Base-by-base conservation (phyloP, 2,797 vertebrate species). In the Crocodylus rhombifer region DNA sequence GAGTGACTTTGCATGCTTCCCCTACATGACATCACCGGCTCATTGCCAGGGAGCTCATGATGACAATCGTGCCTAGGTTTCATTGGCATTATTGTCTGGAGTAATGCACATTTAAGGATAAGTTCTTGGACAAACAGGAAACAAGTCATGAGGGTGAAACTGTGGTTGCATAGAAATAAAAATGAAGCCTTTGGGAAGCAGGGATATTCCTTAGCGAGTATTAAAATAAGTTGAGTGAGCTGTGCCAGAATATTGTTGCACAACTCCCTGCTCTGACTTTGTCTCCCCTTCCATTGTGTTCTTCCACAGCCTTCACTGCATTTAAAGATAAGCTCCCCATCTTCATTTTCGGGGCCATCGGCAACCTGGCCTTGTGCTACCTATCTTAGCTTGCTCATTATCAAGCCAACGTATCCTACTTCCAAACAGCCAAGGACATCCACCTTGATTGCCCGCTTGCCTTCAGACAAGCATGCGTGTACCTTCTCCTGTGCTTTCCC, bases 121-220 rank as follows among this genome's bases (percentile, higher is more conserved):
- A 74, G 81, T 89, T 92, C 73, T 57, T 33, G 58, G 58, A 33
- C 51, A 84, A 92, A 55, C 28, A 28, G 2, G 80, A 30, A 9
- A 65, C 74, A 79, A 83, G 84, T 87, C 2, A 90, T 71, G 51
- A 75, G 65, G 93, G 79, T 1, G 2, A 81, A 86, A 56, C 77
- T 62, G 90, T 26, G 16, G 73, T 16, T 36, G 16, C 4, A 18
- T 84, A 65, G 58, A 88, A 93, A 86, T 15, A 80, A 77, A 74
- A 93, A 80, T 90, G 90, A 57, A 4, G 3, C 78, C 55, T 90
- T 82, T 84, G 80, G 89, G 88, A 89, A 89, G 77, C 2, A 13
- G 28, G 58, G 73, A 88, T 60, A 73, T 93, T 17, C 55, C 33
- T 84, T 25, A 62, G 69, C 78, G 90, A 91, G 13, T 12, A n/a